phyloP scores from a whole-genome alignment of 2,888 invertebrate species.

The Dasypolia templi region DNA sequence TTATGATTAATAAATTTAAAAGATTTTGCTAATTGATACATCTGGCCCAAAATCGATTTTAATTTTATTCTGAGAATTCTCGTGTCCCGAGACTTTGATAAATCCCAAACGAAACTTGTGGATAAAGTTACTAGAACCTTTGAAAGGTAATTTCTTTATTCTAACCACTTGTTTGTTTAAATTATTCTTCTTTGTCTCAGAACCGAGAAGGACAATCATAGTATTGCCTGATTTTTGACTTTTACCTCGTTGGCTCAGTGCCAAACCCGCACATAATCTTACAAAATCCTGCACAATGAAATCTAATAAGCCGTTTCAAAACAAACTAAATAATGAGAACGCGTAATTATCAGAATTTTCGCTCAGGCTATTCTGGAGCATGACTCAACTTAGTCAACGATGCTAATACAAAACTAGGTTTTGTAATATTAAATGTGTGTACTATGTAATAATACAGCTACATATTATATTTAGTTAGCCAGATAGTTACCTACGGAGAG shows the following conservation, averaged over 20 bases:
- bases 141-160: not conserved
- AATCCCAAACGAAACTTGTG: too few species aligned
- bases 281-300: not conserved
- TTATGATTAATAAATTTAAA: too few species aligned
- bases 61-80: too few species aligned
- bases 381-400: not conserved
- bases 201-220: not conserved
- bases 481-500: too few species aligned
- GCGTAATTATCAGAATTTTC: not conserved
- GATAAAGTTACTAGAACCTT: not conserved
- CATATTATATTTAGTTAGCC: too few species aligned
- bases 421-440: too few species aligned
- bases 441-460: too few species aligned
- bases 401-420: not conserved
- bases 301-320: not conserved
- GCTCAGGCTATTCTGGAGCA: too few species aligned
- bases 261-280: not conserved
- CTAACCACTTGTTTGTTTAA: not conserved
- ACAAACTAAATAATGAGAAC: not conserved
- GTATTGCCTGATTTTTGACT: not conserved
- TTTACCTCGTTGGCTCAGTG: not conserved
- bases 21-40: too few species aligned
- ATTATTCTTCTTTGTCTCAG: not conserved
- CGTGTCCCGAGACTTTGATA: too few species aligned
- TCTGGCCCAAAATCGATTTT: too few species aligned